A percentile compares a stretch with the other conserved stretches of the same genome.
phyloP scores from a whole-genome alignment of 2,113 vertebrate species.

The Butorides virescens region DNA sequence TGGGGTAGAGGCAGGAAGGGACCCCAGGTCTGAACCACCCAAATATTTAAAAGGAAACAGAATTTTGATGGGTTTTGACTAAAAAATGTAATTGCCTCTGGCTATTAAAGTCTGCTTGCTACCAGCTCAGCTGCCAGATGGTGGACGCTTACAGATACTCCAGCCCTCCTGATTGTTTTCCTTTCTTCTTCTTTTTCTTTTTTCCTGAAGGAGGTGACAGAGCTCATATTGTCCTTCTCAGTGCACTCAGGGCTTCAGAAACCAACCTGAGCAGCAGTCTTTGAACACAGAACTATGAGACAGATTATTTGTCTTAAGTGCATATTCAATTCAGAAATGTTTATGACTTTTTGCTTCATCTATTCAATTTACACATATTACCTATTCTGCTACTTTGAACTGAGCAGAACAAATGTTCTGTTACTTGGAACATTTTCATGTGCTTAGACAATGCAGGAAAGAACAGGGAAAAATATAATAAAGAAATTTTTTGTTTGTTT shows the following conservation, averaged over 20 bases:
- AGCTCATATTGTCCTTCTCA: slow-evolving; percentile 20
- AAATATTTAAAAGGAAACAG: slow-evolving; percentile 38
- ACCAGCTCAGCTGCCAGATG: slow-evolving; percentile 49
- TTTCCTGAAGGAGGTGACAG: slow-evolving; percentile 22
- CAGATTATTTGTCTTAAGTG: neutral
- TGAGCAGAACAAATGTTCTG: neutral
- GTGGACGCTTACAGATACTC: slow-evolving; percentile 21
- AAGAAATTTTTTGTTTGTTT: neutral
- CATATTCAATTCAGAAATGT: neutral
- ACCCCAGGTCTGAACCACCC: neutral
- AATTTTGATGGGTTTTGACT: slow-evolving; percentile 55
- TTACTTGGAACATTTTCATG: slow-evolving; percentile 17
- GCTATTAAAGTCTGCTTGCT: slow-evolving; percentile 54
- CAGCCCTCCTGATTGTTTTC: slow-evolving; percentile 30
- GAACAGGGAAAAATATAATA: neutral
- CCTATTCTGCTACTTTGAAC: neutral
- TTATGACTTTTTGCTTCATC: neutral
- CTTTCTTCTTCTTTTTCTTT: slow-evolving; percentile 13
- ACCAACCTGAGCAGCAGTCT: slow-evolving; percentile 26
- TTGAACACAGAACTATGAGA: slow-evolving; percentile 2
- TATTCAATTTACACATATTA: neutral
- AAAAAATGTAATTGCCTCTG: slow-evolving; percentile 55
- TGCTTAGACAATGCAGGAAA: slow-evolving; percentile 5
- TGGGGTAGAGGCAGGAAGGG: slow-evolving; percentile 11
- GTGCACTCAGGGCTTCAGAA: slow-evolving; percentile 33